Base-by-base conservation (phyloP, 1,140 invertebrate genomes). In the Berghia stephanieae region DNA sequence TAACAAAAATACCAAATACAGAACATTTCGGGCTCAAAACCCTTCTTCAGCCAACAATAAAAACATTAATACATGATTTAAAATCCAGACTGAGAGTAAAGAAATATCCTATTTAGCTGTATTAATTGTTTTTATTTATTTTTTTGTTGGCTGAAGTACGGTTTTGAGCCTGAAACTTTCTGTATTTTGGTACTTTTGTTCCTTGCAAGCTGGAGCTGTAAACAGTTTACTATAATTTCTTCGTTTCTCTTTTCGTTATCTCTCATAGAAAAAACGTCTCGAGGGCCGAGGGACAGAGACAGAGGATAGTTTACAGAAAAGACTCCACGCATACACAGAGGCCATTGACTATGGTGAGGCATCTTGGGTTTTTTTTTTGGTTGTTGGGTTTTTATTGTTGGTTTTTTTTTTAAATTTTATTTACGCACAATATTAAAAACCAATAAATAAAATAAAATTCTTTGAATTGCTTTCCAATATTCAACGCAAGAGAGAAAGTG, bases 301-400 rank as follows among this genome's bases (percentile, higher is more conserved):
- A 24, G 94, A 96, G 83, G 96, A 98, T 78, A 94, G 93, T 79
- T 88, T 99, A 3, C 86, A 92, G 75, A 93, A 93, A 80, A 71
- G 87, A 67, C 73, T 88, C 27, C 79, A 78, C 24, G 82, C 82
- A n/a, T 86, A 82, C 2, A 77, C 85, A 55, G 88, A 91, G 81
- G 97, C 99, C 90, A 91, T 99, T 46, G 92, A 93, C 86, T 99
- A 94, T 91, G 95, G 96, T 93, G 91, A 85, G 84, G n/a, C n/a
- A n/a, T n/a, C n/a, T n/a, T n/a, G n/a, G n/a, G n/a, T n/a, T n/a
- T n/a, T n/a, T n/a, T n/a, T n/a, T n/a, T n/a, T n/a, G n/a, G n/a
- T n/a, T n/a, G n/a, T n/a, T n/a, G n/a, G n/a, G n/a, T n/a, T n/a
- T n/a, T n/a, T n/a, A n/a, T n/a, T n/a, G n/a, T n/a, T n/a, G n/a